Evolutionary conservation across 2,888 invertebrate genomes (phyloP), one percentile per base, ranked within the genome.

Genomic region (Tinea pellionella): DNA sequence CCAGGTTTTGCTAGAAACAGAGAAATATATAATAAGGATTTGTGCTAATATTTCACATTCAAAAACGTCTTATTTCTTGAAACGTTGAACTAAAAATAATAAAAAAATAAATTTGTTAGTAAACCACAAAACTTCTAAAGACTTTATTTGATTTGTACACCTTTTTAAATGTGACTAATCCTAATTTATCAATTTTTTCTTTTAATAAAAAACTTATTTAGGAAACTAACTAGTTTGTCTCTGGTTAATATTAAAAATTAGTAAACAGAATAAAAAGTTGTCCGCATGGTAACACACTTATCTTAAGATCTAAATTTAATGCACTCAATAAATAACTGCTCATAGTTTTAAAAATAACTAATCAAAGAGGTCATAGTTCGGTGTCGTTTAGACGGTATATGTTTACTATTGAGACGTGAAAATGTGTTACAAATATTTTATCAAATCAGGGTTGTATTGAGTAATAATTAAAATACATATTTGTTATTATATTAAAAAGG

Each of bases 241-340:
- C n/a, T n/a, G n/a, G n/a, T n/a, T n/a, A n/a, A 37, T 9, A 37
- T 12, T 37, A 47, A 15, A 47, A 47, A 47, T 16, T 7, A 2
- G 47, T 47, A 16, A 47, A n/a, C 47, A 47, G 6, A 7, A 47
- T 16, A 47, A n/a, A 3, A 57, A 32, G 4, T 32, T 57, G 32
- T 57, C 57, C 57, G 57, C 57, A 57, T 57, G 32, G 32, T 29
- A 57, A 57, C 55, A 55, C 57, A 13, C 57, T 57, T 57, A 57
- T 57, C 57, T 2, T 6, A 6, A 57, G 32, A 19, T 32, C 57
- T 57, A 32, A 57, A 32, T 55, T 57, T 32, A 32, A 57, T 57
- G 57, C 32, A 32, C 16, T 8, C 19, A 53, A 29, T 57, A 13
- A 57, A 57, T 57, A 16, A 11, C 57, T 24, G 2, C 19, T 15